phyloP scores from a whole-genome alignment of 2,888 invertebrate species.

The Tenthredo scrophulariae region DNA sequence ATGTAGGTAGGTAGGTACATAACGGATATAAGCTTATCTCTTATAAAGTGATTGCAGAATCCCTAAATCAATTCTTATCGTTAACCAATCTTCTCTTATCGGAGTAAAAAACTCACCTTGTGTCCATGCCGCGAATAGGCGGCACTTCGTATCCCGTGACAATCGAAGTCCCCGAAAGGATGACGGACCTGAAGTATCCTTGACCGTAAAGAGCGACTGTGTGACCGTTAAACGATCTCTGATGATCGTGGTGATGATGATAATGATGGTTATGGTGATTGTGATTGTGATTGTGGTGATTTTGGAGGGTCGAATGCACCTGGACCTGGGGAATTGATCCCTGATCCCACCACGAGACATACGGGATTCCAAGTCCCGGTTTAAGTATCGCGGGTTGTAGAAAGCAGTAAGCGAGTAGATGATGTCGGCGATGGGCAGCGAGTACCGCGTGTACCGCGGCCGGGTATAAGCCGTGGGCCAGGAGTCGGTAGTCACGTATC shows the following conservation, averaged over 20 bases:
- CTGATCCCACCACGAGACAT: slow-evolving; percentile 71
- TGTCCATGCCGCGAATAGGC: slow-evolving; percentile 48
- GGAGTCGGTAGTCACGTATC: slow-evolving; percentile 44
- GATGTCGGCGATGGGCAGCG: slow-evolving; percentile 44
- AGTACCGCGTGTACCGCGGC: slow-evolving; percentile 47
- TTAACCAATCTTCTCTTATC: too few relatives aligned
- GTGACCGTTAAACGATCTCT: slow-evolving; percentile 26
- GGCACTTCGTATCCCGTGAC: slow-evolving; percentile 42
- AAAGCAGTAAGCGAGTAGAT: slow-evolving; percentile 40
- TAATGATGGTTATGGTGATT: slow-evolving; percentile 51
- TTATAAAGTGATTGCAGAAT: neutral
- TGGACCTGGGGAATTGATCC: slow-evolving; percentile 60
- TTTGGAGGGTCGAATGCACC: slow-evolving; percentile 59
- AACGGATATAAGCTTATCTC: neutral
- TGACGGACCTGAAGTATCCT: slow-evolving; percentile 40
- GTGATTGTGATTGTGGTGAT: slow-evolving; percentile 58
- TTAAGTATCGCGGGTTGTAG: slow-evolving; percentile 63
- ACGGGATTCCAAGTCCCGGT: slow-evolving; percentile 68
- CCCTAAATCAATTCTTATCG: neutral
- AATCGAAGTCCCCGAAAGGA: slow-evolving; percentile 29
- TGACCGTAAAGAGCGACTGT: slow-evolving; percentile 20
- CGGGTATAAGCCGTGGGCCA: slow-evolving; percentile 33
- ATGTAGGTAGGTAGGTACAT: neutral
- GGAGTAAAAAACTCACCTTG: slow-evolving; percentile 43
- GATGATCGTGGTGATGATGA: slow-evolving; percentile 49